Base-by-base conservation (phyloP, 2,113 vertebrate species). In the Dipodomys merriami region DNA sequence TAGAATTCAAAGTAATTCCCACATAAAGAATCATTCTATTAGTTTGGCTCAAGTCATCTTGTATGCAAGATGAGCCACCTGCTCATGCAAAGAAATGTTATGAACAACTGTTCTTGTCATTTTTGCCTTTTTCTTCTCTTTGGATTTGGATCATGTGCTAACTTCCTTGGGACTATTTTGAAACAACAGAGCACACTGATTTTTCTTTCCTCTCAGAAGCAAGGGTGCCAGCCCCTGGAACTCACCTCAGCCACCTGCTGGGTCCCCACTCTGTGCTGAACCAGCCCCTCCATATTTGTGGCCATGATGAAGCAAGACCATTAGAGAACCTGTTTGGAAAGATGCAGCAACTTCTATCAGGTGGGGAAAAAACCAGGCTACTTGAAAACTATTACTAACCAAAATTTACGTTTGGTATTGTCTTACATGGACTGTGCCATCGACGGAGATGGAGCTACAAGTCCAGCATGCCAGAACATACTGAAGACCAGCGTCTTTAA, bases 171-270 rank as follows among this genome's bases (percentile, higher is more conserved):
- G 74, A 74, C 76, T 62, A 49, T 68, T 25, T 91, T 69, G 80
- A 92, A 96, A 95, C 79, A 96, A 88, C 23, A 90, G 81, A 71
- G 79, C 64, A 94, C 53, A 87, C 57, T 69, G 83, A 81, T 25
- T 90, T 15, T 44, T 91, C 96, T 96, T 94, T 88, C 7, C 95
- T 96, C 96, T 94, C 84, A 95, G 95, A 96, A 96, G 90, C 74
- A 97, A 91, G 84, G 72, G 92, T 81, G 91, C 94, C 91, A 97
- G 95, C 95, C 95, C 95, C 97, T 96, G 96, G 97, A 95, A 98
- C 99, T 99, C 98, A 99, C 99, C 99, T 99, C 98, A 98, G 98
- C 98, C 97, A 98, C 98, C 97, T 98, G 98, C 96, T 99, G 98
- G 98, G 98, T 97, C 97, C 98, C 98, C 97, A 98, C 97, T 98